Evolutionary conservation across 2,113 vertebrate species (phyloP), one percentile per base, ranked within the genome.

Genomic region (Galbula dea): DNA sequence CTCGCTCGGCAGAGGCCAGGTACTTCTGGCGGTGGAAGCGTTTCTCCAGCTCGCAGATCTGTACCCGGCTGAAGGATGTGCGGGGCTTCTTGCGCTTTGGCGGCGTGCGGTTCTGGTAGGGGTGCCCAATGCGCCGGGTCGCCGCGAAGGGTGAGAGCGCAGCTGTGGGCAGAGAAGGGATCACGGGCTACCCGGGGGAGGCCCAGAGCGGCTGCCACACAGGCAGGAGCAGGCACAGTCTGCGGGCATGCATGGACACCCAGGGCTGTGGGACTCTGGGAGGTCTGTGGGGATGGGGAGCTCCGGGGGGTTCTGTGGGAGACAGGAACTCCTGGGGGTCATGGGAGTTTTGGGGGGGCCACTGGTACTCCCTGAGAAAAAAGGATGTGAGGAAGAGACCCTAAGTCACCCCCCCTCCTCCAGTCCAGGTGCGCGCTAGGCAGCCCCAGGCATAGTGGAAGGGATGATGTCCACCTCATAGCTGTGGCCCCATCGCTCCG

Each of bases 31-130:
- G 98, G 86, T 99, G 98, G 90, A 99, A 99, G n/a, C 99, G 99
- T 61, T 99, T 98, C 97, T 99, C 99, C 97, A 99, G 98, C 97
- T 99, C 99, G 7, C 99, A 99, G 98, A 99, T 99, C 98, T 99
- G 99, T 85, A 99, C 98, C 13, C 99, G 98, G 72, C 98, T 98
- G 97, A 99, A 99, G 59, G 99, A 99, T 3, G 99, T 99, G 77
- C 99, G 98, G 3, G 99, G 99, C 97, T 99, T 99, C 98, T 99
- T 99, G 83, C 99, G 97, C 96, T 99, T 99, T 68, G 99, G 99
- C 0, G 99, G 99, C 1, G 99, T 99, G 68, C 99, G 98, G 98
- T 99, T 99, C 97, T 99, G 99, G 97, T 99, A 99, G 2, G 99
- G 99, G 94, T 99, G 99, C 37, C 99, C 99, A 21, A 99, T 99